Evolutionary conservation across 2,888 invertebrate genomes (phyloP).

Genomic region (Charanyca ferruginea): DNA sequence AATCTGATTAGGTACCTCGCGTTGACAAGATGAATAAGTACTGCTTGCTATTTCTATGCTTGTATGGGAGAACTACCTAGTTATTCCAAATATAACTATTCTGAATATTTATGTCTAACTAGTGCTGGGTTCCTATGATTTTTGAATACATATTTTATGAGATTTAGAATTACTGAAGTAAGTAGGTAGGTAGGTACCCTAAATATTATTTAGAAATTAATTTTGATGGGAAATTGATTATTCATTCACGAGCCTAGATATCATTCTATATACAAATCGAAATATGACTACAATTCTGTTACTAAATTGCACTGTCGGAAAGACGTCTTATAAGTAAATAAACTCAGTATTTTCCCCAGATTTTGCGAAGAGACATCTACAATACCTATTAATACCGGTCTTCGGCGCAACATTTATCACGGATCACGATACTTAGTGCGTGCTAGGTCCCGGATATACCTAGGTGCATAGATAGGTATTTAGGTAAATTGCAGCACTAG

Average conservation of each 20-base stretch:
- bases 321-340: too few species aligned
- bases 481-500: slow-evolving; percentile 31
- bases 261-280: too few species aligned
- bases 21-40: slow-evolving; percentile 21
- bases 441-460: slow-evolving; percentile 3
- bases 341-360: neutral
- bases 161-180: too few species aligned
- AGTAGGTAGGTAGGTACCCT: too few species aligned
- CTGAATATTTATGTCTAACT: too few species aligned
- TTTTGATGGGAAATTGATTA: too few species aligned
- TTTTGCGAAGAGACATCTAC: neutral
- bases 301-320: too few species aligned
- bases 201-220: too few species aligned
- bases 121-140: neutral
- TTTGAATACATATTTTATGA: neutral
- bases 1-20: slow-evolving; percentile 25
- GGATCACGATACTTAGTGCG: neutral
- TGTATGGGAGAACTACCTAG: slow-evolving; percentile 14
- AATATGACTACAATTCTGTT: too few species aligned
- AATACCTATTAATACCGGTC: neutral
- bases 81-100: slow-evolving; percentile 3
- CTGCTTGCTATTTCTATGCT: neutral
- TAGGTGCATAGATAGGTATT: slow-evolving; percentile 3
- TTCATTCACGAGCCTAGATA: too few species aligned
- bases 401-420: slow-evolving; percentile 1